Evolutionary conservation across 2,888 invertebrate genomes (phyloP).

Genomic region (Copidosoma aretas): DNA sequence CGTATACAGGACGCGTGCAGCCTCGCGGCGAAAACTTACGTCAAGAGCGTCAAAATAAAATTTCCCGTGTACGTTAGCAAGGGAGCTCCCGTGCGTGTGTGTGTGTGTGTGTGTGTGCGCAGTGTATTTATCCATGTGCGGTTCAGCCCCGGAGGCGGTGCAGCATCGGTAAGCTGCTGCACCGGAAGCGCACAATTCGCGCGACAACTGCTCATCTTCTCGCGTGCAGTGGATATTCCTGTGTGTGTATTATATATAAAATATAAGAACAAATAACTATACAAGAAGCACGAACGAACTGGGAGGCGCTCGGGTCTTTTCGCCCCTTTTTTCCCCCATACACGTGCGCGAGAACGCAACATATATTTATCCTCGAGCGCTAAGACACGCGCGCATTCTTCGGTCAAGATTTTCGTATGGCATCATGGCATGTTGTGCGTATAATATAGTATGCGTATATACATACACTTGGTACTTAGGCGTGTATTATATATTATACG

Average conservation of each 20-base stretch:
- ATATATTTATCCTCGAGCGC: conserved; percentile 26
- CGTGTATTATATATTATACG: too few species aligned
- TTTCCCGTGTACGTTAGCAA: background rate
- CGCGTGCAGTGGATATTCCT: background rate
- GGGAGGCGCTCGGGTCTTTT: background rate
- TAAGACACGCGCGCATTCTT: background rate
- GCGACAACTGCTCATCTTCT: conserved; percentile 6
- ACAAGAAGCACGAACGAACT: background rate
- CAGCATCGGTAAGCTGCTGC: background rate
- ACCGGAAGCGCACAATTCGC: conserved; percentile 38
- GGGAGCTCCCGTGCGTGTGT: too few species aligned
- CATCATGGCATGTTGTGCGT: background rate
- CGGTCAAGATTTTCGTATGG: conserved; percentile 18
- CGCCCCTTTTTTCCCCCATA: too few species aligned
- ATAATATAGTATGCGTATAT: too few species aligned
- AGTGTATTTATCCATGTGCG: too few species aligned
- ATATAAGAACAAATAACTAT: too few species aligned
- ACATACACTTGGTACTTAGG: too few species aligned
- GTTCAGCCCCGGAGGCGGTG: background rate
- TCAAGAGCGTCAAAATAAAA: conserved; percentile 31
- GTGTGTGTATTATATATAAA: background rate
- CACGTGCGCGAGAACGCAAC: conserved; percentile 29
- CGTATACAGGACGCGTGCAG: background rate
- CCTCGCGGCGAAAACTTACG: conserved; percentile 12
- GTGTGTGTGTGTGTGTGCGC: too few species aligned